A percentile compares a stretch with the other conserved stretches of the same genome.
phyloP scores from a whole-genome alignment of 2,888 invertebrate genomes.

The Gari tellinella region DNA sequence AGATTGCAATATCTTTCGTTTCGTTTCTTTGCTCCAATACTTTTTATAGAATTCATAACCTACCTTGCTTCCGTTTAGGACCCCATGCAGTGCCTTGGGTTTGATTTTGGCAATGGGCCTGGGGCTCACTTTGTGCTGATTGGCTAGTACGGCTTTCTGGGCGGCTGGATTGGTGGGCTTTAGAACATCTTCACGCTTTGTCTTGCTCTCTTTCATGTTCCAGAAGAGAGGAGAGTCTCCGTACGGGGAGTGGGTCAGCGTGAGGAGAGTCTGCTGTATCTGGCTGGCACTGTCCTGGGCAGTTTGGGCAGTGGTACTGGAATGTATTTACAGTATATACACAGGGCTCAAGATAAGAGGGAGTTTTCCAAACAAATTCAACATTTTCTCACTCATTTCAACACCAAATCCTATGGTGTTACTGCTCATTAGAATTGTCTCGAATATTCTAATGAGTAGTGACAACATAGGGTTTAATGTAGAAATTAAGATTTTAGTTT shows the following conservation, averaged over 20 bases:
- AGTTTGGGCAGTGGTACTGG: background rate
- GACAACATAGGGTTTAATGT: too few species aligned
- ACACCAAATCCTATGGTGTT: too few species aligned
- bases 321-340: too few species aligned
- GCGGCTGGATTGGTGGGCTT: constrained; percentile 88
- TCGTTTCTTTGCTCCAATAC: too few species aligned
- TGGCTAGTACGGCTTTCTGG: constrained; percentile 86
- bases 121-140: constrained; percentile 87
- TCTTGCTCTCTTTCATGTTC: constrained; percentile 87
- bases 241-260: constrained; percentile 90
- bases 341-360: too few species aligned
- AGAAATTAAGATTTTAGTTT: too few species aligned
- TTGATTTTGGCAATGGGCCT: constrained; percentile 86
- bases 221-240: constrained; percentile 94
- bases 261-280: constrained; percentile 86
- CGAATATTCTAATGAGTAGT: too few species aligned
- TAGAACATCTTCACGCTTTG: constrained; percentile 88
- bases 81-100: constrained; percentile 85
- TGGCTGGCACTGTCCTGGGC: constrained; percentile 87
- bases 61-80: constrained; percentile 85
- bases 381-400: too few species aligned
- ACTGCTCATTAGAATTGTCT: too few species aligned
- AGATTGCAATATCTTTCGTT: too few species aligned
- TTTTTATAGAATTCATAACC: constrained; percentile 1
- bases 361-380: too few species aligned